Conservation (phyloP, 2,888 invertebrate genomes). For the Itoplectis maculator region DNA sequence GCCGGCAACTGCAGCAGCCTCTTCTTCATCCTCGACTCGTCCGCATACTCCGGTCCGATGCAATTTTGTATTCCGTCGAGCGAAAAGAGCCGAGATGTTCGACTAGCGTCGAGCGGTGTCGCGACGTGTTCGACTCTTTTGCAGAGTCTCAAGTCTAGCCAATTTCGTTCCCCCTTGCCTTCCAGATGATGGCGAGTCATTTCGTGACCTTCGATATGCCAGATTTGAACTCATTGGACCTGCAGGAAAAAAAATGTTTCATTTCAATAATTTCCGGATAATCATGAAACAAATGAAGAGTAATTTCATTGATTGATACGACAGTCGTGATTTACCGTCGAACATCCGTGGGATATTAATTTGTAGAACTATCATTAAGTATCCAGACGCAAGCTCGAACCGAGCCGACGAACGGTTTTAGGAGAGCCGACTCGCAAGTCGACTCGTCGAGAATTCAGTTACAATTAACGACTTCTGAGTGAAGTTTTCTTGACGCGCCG, state of each 20-base stretch:
- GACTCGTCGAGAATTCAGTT: conserved; percentile 39
- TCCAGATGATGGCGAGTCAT: not conserved
- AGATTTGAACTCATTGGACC: no score
- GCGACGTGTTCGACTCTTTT: conserved; percentile 48
- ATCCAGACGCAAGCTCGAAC: conserved; percentile 12
- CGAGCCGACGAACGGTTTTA: conserved; percentile 50
- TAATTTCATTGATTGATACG: not conserved
- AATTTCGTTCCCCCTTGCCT: conserved; percentile 12
- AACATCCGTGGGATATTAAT: conserved; percentile 44
- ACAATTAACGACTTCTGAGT: conserved; percentile 57
- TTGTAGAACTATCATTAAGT: conserved; percentile 54
- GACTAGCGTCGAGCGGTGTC: conserved; percentile 46
- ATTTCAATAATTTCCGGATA: not conserved
- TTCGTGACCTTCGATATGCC: conserved; percentile 11
- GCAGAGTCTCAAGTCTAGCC: not conserved
- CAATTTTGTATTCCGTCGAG: conserved; percentile 68
- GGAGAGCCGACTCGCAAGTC: conserved; percentile 31
- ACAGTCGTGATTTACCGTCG: not conserved
- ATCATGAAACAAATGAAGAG: not conserved
- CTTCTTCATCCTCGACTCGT: conserved; percentile 38
- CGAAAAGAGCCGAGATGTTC: conserved; percentile 36
- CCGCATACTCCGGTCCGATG: conserved; percentile 64
- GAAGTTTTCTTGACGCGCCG: conserved; percentile 53
- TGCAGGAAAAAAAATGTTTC: not conserved
- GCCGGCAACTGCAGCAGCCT: conserved; percentile 4